Evolutionary conservation across 2,888 invertebrate genomes (phyloP).

Genomic region (Polyommatus icarus): DNA sequence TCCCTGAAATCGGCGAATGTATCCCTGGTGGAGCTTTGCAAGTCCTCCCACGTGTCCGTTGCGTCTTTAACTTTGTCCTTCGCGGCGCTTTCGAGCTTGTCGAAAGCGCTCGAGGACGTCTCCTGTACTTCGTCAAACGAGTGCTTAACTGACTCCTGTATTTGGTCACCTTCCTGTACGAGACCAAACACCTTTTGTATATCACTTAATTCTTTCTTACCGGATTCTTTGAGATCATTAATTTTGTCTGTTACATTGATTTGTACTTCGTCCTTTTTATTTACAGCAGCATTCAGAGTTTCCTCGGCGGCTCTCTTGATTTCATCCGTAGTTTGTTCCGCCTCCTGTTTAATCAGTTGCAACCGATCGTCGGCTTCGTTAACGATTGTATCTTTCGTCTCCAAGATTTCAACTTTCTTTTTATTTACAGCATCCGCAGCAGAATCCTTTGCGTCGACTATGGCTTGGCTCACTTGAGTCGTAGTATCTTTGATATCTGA

Average conservation of each 20-base stretch:
- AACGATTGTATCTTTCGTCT: slow-evolving; percentile 49
- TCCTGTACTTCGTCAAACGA: slow-evolving; percentile 68
- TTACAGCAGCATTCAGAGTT: slow-evolving; percentile 59
- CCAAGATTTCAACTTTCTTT: slow-evolving; percentile 44
- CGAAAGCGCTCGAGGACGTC: slow-evolving; percentile 73
- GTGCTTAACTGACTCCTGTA: slow-evolving; percentile 61
- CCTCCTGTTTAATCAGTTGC: slow-evolving; percentile 69
- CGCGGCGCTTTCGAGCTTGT: slow-evolving; percentile 70
- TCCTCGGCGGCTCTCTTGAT: slow-evolving; percentile 70
- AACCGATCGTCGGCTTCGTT: slow-evolving; percentile 54
- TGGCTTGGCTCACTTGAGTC: slow-evolving; percentile 40
- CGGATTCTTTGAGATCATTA: slow-evolving; percentile 47
- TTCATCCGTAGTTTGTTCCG: slow-evolving; percentile 69
- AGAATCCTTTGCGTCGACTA: slow-evolving; percentile 42
- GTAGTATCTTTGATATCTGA: slow-evolving; percentile 43
- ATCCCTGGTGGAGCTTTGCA: slow-evolving; percentile 70
- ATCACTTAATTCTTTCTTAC: slow-evolving; percentile 54
- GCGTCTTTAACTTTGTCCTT: slow-evolving; percentile 69
- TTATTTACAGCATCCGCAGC: slow-evolving; percentile 43
- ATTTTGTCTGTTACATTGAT: slow-evolving; percentile 52
- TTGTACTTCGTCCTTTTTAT: slow-evolving; percentile 60
- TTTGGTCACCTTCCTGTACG: slow-evolving; percentile 38
- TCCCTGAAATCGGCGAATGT: slow-evolving; percentile 69
- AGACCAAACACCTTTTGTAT: slow-evolving; percentile 46
- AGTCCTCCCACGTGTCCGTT: slow-evolving; percentile 66